These are phyloP conservation scores for Aradophagus sp. DNA, from an alignment of 1,140 invertebrate genomes.

Conservation along the genomic window DNA sequence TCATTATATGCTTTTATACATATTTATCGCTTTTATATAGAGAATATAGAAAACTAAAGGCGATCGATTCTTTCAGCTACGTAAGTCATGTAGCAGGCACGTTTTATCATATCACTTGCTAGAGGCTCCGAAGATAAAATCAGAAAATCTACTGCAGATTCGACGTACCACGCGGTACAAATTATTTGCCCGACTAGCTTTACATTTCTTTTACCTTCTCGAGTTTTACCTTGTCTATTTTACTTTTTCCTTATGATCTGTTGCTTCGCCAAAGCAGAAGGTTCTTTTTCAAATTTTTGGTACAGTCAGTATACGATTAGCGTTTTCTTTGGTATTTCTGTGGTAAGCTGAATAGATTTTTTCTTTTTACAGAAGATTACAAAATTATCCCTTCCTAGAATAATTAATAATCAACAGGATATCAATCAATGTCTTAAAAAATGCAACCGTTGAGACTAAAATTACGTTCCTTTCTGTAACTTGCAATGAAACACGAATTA, in stretches of 20 bases:
- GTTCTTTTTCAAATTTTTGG: constrained; percentile 21
- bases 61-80: constrained; percentile 69
- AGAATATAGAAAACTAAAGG: constrained; percentile 72
- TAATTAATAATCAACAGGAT: not conserved
- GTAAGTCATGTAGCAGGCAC: constrained; percentile 72
- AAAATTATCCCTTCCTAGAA: constrained; percentile 1
- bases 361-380: constrained; percentile 11
- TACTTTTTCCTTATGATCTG: constrained; percentile 36
- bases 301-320: constrained; percentile 31
- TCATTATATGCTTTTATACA: constrained; percentile 56
- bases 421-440: not conserved
- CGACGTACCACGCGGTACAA: constrained; percentile 54
- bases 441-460: constrained; percentile 2
- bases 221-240: too few relatives aligned
- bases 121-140: constrained; percentile 68
- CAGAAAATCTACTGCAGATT: constrained; percentile 60
- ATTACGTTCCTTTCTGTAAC: constrained; percentile 7
- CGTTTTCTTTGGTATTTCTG: constrained; percentile 37
- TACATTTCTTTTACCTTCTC: constrained; percentile 45
- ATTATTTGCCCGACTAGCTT: constrained; percentile 46
- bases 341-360: constrained; percentile 36
- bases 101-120: constrained; percentile 75
- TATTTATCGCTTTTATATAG: constrained; percentile 58
- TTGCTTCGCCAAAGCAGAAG: constrained; percentile 30
- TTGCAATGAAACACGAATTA: constrained; percentile 14